phyloP scores from a whole-genome alignment of 2,888 invertebrate species.

The Melieria crassipennis region DNA sequence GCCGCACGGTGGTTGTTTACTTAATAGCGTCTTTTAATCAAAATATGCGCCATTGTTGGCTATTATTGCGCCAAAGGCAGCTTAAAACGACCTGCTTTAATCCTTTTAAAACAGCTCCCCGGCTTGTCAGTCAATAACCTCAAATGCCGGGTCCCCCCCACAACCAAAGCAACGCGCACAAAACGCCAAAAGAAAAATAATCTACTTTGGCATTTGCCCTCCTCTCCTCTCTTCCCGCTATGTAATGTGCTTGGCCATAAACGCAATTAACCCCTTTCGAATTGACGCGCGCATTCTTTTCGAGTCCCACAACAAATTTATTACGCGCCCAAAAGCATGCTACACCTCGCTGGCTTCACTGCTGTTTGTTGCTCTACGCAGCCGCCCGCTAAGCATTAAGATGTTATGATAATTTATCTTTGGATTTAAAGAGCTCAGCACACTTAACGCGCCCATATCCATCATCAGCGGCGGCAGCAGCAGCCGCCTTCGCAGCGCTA shows the following conservation, averaged over 20 bases:
- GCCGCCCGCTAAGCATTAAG: constrained; percentile 37
- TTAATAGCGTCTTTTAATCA: background rate
- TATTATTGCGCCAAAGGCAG: background rate
- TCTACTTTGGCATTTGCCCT: background rate
- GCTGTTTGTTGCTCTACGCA: constrained; percentile 20
- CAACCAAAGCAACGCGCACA: background rate
- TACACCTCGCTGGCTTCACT: constrained; percentile 4
- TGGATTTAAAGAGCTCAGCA: constrained; percentile 36
- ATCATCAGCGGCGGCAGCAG: constrained; percentile 20
- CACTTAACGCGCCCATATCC: constrained; percentile 37
- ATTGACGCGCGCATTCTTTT: background rate
- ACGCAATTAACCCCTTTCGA: constrained; percentile 28
- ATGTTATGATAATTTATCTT: constrained; percentile 48
- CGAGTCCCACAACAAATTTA: constrained; percentile 30
- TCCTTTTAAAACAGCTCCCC: constrained; percentile 32
- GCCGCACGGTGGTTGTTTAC: constrained; percentile 21
- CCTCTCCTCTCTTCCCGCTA: background rate
- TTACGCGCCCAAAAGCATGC: constrained; percentile 28
- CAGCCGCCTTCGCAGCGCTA: too few relatives aligned
- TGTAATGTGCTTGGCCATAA: background rate
- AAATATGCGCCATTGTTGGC: background rate
- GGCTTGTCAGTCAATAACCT: constrained; percentile 26
- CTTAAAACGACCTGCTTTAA: constrained; percentile 22
- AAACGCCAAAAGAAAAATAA: background rate
- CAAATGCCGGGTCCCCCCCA: background rate